Percentiles rank a stretch among this genome's conserved stretches.
phyloP scores from a whole-genome alignment of 1,140 invertebrate genomes.

The Formica exsecta region DNA sequence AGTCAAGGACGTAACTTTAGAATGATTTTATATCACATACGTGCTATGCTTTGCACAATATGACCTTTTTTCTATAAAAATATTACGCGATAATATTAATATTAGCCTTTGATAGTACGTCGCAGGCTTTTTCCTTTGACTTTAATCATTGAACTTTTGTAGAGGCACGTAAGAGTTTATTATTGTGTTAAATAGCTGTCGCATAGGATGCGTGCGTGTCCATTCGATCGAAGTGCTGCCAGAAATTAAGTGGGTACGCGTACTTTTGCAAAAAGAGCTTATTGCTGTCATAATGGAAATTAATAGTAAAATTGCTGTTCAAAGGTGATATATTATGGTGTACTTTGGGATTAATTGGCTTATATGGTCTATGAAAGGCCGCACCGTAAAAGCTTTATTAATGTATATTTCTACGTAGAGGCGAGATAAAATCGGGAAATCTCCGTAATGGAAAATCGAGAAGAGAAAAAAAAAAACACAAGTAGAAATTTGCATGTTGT shows the following conservation, averaged over 20 bases:
- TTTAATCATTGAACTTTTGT: constrained; percentile 61
- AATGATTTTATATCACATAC: constrained; percentile 25
- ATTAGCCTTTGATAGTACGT: constrained; percentile 11
- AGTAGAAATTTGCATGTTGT: constrained; percentile 17
- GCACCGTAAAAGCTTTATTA: constrained; percentile 72
- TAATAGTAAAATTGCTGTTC: constrained; percentile 73
- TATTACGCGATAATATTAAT: constrained; percentile 4
- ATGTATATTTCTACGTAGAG: constrained; percentile 57
- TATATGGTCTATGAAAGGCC: constrained; percentile 44
- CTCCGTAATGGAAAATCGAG: not conserved
- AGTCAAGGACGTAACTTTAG: constrained; percentile 42
- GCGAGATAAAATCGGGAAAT: constrained; percentile 48
- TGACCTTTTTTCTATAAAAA: constrained; percentile 38
- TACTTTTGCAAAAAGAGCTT: constrained; percentile 66
- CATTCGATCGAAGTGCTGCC: constrained; percentile 44
- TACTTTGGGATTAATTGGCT: constrained; percentile 69
- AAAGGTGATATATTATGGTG: constrained; percentile 70
- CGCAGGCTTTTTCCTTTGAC: constrained; percentile 30
- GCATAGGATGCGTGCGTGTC: not conserved
- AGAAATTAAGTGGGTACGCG: constrained; percentile 38
- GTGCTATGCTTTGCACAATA: not conserved
- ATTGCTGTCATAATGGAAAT: constrained; percentile 69
- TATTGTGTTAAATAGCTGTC: constrained; percentile 56
- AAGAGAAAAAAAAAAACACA: constrained; percentile 3
- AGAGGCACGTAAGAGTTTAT: constrained; percentile 33